Evolutionary conservation across 2,113 vertebrate genomes (phyloP).

Genomic region (Aptenodytes patagonicus): DNA sequence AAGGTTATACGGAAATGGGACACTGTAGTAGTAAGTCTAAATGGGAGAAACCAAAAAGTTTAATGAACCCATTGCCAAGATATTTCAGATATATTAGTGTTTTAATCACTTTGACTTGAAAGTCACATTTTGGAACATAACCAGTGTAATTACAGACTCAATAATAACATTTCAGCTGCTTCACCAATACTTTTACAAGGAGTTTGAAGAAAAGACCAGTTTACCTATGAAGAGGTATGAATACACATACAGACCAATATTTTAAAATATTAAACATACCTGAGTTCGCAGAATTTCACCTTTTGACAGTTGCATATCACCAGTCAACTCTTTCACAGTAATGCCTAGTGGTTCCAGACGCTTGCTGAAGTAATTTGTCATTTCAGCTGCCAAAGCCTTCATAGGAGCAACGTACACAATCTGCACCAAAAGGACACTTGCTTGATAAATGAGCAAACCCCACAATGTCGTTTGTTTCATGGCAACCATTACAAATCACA

Average conservation of each 20-base stretch:
- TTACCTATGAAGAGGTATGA: neutral
- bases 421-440: slow-evolving; percentile 78
- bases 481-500: slow-evolving; percentile 83
- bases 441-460: slow-evolving; percentile 86
- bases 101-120: neutral
- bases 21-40: neutral
- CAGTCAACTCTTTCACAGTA: slow-evolving; percentile 91
- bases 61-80: neutral
- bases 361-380: slow-evolving; percentile 99
- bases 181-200: neutral
- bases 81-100: neutral
- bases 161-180: neutral
- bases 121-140: neutral
- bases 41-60: neutral
- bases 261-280: slow-evolving; percentile 71
- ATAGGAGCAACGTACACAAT: slow-evolving; percentile 97
- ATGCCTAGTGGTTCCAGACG: slow-evolving; percentile 92
- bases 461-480: slow-evolving; percentile 78
- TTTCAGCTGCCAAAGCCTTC: slow-evolving; percentile 99
- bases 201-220: neutral
- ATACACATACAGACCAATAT: neutral
- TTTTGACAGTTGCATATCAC: slow-evolving; percentile 98
- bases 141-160: neutral
- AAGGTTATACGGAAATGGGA: neutral
- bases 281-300: slow-evolving; percentile 96